Evolutionary conservation across 2,113 vertebrate species (phyloP), one percentile per base, ranked within the genome.

Genomic region (Callipepla californica): DNA sequence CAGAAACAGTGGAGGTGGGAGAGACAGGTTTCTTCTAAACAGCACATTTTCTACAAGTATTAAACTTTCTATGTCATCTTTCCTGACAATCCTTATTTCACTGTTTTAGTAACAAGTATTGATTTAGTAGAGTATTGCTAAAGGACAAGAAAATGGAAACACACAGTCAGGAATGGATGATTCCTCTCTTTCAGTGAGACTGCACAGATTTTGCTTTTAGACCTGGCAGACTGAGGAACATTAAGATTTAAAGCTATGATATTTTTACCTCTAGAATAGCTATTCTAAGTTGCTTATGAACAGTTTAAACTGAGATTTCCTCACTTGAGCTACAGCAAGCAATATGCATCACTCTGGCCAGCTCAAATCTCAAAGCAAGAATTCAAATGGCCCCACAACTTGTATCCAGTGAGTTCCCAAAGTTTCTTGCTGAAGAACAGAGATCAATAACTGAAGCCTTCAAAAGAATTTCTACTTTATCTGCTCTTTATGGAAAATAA

Each of bases 271-370:
- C 69, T 78, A 40, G 72, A 81, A 72, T 40, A 72, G 58, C 36
- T 89, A 34, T 62, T 92, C 67, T 92, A 91, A 90, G 62, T 66
- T 84, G 45, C 69, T 95, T 94, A 90, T 28, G 61, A 62, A 57
- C 36, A 78, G 66, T 69, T 89, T 94, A 86, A 90, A 93, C 74
- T 72, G 51, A 81, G 62, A 90, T 74, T 89, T 88, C 77, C 74
- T 84, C 78, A 42, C 62, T 81, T 88, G 78, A 13, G 57, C 76
- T 74, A 28, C 59, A 70, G 65, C 53, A 80, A 83, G 55, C 26
- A 78, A 78, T 3, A 23, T 73, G 61, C 69, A 69, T 34, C 51
- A 89, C 30, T 80, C 59, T 42, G 15, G 17, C 9, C 44, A 80
- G 26, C 11, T 90, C 69, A 76, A 58, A 79, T 3, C 3, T 13